These are phyloP conservation scores for Benitochromis conjunctus DNA, from an alignment of 2,113 vertebrate genomes.

Conservation along the genomic window DNA sequence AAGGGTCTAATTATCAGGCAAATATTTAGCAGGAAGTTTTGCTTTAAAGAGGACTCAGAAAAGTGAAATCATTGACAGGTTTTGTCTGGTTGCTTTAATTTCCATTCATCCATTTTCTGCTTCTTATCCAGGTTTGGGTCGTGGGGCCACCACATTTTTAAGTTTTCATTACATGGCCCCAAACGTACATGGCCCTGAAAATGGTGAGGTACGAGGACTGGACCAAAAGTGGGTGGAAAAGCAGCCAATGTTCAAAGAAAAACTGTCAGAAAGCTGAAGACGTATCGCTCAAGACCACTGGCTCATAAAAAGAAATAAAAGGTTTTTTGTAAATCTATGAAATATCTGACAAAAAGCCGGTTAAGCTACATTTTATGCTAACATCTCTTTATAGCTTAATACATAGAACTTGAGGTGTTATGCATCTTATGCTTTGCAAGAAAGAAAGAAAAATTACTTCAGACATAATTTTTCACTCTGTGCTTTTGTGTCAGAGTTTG, in stretches of 20 bases:
- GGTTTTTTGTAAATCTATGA: background rate
- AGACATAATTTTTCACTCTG: background rate
- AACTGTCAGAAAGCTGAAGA: background rate
- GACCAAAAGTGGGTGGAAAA: background rate
- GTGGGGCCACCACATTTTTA: no score
- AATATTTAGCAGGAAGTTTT: background rate
- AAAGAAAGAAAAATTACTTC: accelerated
- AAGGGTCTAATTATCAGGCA: background rate
- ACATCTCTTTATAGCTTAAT: accelerated
- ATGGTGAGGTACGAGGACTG: no score
- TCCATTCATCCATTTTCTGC: background rate
- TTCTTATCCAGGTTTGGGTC: background rate
- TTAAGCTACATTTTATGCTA: background rate
- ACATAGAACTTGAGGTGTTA: accelerated
- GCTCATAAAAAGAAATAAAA: no score
- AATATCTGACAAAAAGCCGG: accelerated
- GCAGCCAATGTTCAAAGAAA: background rate
- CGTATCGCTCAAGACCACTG: background rate
- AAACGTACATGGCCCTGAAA: no score
- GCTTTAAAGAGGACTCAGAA: background rate
- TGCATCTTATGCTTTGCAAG: background rate
- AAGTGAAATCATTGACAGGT: background rate
- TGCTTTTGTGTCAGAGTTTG: accelerated
- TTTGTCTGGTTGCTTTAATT: background rate
- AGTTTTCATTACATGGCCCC: no score